Percentiles rank a stretch among this genome's conserved stretches.
Evolutionary conservation across 2,888 invertebrate genomes (phyloP).

Genomic region (Sesamia inferens): DNA sequence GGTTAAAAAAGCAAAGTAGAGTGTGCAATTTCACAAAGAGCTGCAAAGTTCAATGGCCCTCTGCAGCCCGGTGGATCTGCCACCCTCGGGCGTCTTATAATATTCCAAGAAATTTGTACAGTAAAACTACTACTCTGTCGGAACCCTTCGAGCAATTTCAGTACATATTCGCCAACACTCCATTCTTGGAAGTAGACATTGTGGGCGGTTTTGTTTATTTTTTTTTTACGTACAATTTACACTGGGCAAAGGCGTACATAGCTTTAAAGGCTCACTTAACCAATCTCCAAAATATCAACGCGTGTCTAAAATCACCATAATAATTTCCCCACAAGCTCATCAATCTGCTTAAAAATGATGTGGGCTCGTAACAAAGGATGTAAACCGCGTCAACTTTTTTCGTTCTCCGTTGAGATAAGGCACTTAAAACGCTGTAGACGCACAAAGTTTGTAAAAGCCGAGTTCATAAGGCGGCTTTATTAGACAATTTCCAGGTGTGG

Average conservation of each 20-base stretch:
- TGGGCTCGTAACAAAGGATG: conserved; percentile 65
- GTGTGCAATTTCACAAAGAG: conserved; percentile 65
- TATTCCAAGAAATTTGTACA: conserved; percentile 61
- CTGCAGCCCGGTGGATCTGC: conserved; percentile 40
- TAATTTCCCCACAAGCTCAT: conserved; percentile 28
- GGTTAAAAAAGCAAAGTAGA: conserved; percentile 45
- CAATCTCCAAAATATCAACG: not conserved
- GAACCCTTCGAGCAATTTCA: conserved; percentile 57
- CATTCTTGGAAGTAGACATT: conserved; percentile 41
- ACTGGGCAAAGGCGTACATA: not conserved
- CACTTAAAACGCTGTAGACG: conserved; percentile 75
- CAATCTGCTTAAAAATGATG: conserved; percentile 52
- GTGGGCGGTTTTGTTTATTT: conserved; percentile 42
- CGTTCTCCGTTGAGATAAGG: conserved; percentile 70
- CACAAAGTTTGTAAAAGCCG: conserved; percentile 82
- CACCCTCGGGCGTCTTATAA: conserved; percentile 61
- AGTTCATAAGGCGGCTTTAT: conserved; percentile 86
- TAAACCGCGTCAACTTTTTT: conserved; percentile 67
- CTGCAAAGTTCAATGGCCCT: conserved; percentile 64
- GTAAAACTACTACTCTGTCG: conserved; percentile 52
- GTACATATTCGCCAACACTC: conserved; percentile 53
- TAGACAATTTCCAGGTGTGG: conserved; percentile 84
- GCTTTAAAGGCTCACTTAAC: not conserved
- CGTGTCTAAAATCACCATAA: conserved; percentile 14
- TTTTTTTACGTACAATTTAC: conserved; percentile 24